These are phyloP conservation scores for Blomia tropicalis DNA, from an alignment of 2,888 invertebrate genomes.

Conservation along the genomic window DNA sequence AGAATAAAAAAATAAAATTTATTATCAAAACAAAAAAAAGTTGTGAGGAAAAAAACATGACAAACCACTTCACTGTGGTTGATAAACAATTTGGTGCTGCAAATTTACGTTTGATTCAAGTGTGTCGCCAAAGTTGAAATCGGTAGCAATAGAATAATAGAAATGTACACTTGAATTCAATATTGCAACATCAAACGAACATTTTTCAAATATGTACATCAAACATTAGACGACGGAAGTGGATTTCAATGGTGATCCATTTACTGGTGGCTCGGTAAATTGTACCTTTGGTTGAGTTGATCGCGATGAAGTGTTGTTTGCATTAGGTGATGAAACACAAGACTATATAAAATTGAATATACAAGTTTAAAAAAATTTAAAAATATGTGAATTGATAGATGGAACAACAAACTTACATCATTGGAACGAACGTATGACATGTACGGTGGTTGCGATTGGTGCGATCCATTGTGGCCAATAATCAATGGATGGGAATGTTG, in stretches of 20 bases:
- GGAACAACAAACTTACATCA: background rate
- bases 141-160: too few species aligned
- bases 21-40: too few species aligned
- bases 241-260: background rate
- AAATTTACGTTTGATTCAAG: too few species aligned
- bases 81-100: too few species aligned
- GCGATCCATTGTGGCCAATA: background rate
- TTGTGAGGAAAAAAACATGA: too few species aligned
- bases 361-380: background rate
- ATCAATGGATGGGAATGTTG: background rate
- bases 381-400: background rate
- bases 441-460: conserved; percentile 3
- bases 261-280: background rate
- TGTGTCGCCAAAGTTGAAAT: too few species aligned
- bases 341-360: background rate
- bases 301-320: background rate
- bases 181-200: too few species aligned
- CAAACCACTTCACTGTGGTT: too few species aligned
- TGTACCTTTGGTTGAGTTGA: background rate
- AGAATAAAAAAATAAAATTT: too few species aligned
- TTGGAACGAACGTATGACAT: conserved; percentile 1
- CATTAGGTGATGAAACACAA: background rate
- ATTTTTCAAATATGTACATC: too few species aligned
- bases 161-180: too few species aligned
- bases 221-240: too few species aligned